These are phyloP conservation scores for Cryptocephalus primarius DNA, from an alignment of 2,888 invertebrate species.

Conservation along the genomic window DNA sequence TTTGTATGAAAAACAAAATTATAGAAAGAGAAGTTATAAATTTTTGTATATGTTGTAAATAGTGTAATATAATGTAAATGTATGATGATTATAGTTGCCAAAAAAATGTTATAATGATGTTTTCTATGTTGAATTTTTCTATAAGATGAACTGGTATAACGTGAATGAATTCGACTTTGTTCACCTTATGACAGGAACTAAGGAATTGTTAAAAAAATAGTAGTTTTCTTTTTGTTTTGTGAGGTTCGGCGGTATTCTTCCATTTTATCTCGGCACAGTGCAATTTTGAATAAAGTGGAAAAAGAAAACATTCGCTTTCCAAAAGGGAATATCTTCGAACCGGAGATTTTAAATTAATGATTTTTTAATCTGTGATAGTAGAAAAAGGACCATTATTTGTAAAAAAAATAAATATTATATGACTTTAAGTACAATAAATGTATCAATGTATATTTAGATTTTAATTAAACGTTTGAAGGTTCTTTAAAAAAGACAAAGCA, in stretches of 20 bases:
- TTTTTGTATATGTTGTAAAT: conserved; percentile 20
- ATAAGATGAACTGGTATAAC: conserved; percentile 11
- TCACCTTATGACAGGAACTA: conserved; percentile 13
- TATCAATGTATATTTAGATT: conserved; percentile 26
- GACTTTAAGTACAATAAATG: conserved; percentile 36
- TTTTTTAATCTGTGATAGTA: conserved; percentile 42
- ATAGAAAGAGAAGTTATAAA: background rate
- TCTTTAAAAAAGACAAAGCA: too few relatives aligned
- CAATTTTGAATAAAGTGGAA: too few relatives aligned
- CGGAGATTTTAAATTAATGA: conserved; percentile 20
- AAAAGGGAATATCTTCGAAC: conserved; percentile 10
- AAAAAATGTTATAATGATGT: conserved; percentile 17
- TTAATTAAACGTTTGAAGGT: background rate
- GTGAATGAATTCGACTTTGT: conserved; percentile 6
- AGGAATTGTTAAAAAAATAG: conserved; percentile 25
- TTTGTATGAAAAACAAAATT: conserved; percentile 2
- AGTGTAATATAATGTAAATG: conserved; percentile 25
- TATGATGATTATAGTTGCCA: conserved; percentile 23
- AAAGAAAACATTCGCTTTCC: too few relatives aligned
- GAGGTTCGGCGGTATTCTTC: conserved; percentile 2
- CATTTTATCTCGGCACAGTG: background rate
- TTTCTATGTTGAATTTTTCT: conserved; percentile 24
- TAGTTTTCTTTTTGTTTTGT: background rate
- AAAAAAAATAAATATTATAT: conserved; percentile 30
- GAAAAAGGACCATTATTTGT: conserved; percentile 39